These are phyloP conservation scores for Cochlearius cochlearius DNA, from an alignment of 2,113 vertebrate genomes.

Conservation along the genomic window DNA sequence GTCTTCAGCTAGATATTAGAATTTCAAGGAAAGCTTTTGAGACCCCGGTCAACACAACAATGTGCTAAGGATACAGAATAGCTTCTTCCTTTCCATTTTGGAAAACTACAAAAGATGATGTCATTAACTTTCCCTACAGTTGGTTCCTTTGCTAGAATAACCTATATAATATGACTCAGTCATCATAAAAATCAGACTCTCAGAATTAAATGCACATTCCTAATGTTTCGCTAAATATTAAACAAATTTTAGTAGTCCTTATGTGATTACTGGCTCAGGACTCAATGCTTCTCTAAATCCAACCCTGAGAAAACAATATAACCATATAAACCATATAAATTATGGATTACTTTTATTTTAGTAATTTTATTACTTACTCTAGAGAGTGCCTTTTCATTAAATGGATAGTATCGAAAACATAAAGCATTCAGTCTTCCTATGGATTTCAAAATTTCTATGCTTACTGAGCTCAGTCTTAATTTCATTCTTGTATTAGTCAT, in stretches of 20 bases:
- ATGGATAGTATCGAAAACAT: not conserved
- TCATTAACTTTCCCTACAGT: not conserved
- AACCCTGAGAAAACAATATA: not conserved
- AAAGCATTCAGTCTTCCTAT: not conserved
- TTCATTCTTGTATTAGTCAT: not conserved
- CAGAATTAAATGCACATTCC: not conserved
- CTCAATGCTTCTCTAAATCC: not conserved
- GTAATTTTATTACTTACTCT: not conserved
- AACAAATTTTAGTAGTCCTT: not conserved
- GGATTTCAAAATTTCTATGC: not conserved
- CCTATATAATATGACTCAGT: not conserved
- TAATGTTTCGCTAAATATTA: not conserved
- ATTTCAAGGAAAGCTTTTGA: not conserved
- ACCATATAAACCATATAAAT: not conserved
- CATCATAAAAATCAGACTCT: not conserved
- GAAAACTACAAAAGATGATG: not conserved
- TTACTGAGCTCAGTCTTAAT: not conserved
- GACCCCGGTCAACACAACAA: not conserved
- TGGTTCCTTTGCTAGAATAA: not conserved
- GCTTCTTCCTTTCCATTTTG: not conserved
- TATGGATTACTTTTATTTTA: not conserved
- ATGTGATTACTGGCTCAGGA: not conserved
- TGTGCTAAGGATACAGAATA: not conserved
- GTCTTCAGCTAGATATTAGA: not conserved
- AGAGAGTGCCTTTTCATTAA: not conserved